Conservation (phyloP, 1,140 invertebrate species). For the Lordiphosa mommai region DNA sequence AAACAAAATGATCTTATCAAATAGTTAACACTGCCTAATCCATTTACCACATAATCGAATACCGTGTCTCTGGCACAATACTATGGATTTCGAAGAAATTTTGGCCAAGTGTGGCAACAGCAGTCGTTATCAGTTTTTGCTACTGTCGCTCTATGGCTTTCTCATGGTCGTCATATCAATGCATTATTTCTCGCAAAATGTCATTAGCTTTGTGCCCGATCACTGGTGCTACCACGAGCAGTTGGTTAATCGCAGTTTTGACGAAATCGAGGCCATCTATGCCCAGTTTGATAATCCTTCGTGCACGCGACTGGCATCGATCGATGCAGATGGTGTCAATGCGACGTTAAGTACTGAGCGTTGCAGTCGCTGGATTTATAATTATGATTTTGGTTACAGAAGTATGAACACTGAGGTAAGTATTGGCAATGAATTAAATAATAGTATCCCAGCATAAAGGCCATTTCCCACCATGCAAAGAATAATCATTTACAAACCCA, state of each 20-base stretch:
- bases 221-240: slow-evolving; percentile 79
- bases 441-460: too few relatives aligned
- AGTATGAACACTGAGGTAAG: slow-evolving; percentile 82
- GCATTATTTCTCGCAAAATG: slow-evolving; percentile 82
- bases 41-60: slow-evolving; percentile 3
- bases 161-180: slow-evolving; percentile 79
- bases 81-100: slow-evolving; percentile 82
- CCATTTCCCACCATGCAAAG: neutral
- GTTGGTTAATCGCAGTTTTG: slow-evolving; percentile 49
- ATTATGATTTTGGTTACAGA: slow-evolving; percentile 79
- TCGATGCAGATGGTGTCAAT: slow-evolving; percentile 21
- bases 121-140: slow-evolving; percentile 82
- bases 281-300: slow-evolving; percentile 40
- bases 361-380: slow-evolving; percentile 80
- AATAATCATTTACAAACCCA: too few relatives aligned
- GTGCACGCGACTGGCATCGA: slow-evolving; percentile 42
- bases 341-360: slow-evolving; percentile 39
- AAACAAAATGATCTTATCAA: slow-evolving; percentile 32
- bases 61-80: neutral
- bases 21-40: slow-evolving; percentile 5
- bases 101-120: slow-evolving; percentile 82
- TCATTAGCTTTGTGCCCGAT: slow-evolving; percentile 80
- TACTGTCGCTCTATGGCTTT: slow-evolving; percentile 78
- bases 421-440: neutral
- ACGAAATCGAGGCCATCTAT: slow-evolving; percentile 48